A percentile compares a stretch with the other conserved stretches of the same genome.
Evolutionary conservation across 2,888 invertebrate genomes (phyloP).

Genomic region (Chrysolina haemoptera): DNA sequence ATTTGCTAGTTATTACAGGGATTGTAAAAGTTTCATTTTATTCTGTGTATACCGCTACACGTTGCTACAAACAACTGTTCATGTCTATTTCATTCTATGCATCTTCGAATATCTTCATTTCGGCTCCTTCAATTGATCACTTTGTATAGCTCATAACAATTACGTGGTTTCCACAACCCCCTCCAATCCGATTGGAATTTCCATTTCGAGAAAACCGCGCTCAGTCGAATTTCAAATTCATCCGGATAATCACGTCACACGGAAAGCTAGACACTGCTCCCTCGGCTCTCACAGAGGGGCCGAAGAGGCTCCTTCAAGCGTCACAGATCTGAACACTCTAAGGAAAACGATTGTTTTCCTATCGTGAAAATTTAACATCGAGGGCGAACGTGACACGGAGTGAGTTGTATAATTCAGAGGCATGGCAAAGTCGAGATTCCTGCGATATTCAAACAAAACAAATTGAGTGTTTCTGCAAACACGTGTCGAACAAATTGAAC

Average conservation of each 20-base stretch:
- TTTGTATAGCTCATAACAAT: too few relatives aligned
- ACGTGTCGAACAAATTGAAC: background rate
- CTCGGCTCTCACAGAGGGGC: background rate
- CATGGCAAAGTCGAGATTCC: background rate
- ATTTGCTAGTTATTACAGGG: too few relatives aligned
- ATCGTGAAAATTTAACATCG: conserved; percentile 4
- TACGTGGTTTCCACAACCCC: background rate
- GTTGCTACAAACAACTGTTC: too few relatives aligned
- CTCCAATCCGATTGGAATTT: background rate
- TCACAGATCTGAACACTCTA: background rate
- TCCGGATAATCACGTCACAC: background rate
- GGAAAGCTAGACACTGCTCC: background rate
- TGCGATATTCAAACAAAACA: conserved; percentile 8
- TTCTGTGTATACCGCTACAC: too few relatives aligned
- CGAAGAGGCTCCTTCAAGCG: background rate
- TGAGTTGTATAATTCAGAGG: background rate
- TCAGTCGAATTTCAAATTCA: background rate
- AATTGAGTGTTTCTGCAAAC: conserved; percentile 9
- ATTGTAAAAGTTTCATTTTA: too few relatives aligned
- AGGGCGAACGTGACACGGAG: conserved; percentile 11
- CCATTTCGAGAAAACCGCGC: background rate
- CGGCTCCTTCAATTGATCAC: too few relatives aligned
- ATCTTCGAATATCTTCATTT: too few relatives aligned
- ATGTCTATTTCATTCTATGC: too few relatives aligned
- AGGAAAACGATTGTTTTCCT: conserved; percentile 18